Percentiles rank a stretch among this genome's conserved stretches.
Evolutionary conservation across 2,888 invertebrate genomes (phyloP).

Genomic region (Nomada goodeniana): DNA sequence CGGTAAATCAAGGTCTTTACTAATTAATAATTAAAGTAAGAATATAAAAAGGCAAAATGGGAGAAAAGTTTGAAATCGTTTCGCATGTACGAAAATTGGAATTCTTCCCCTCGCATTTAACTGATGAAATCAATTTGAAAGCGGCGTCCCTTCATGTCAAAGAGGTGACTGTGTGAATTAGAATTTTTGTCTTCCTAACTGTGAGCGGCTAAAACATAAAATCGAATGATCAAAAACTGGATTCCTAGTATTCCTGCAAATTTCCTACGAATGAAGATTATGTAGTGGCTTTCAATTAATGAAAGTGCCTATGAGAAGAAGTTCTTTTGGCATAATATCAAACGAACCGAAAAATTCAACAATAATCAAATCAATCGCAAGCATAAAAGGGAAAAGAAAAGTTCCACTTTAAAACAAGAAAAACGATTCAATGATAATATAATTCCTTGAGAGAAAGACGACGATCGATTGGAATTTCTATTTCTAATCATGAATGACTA

Average conservation of each 20-base stretch:
- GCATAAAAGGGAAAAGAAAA: neutral
- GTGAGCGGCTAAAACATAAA: neutral
- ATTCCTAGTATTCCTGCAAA: neutral
- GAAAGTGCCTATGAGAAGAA: neutral
- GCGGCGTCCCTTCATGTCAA: constrained; percentile 1
- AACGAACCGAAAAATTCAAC: no score
- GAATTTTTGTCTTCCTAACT: constrained; percentile 23
- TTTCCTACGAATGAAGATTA: neutral
- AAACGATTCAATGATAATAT: neutral
- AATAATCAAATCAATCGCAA: neutral
- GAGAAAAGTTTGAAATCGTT: neutral
- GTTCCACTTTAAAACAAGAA: neutral
- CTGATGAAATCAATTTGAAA: constrained; percentile 9
- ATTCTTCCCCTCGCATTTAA: constrained; percentile 14
- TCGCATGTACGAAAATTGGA: constrained; percentile 4
- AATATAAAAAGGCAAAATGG: neutral
- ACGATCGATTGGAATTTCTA: constrained; percentile 18
- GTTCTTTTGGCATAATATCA: neutral
- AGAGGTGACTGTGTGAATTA: constrained; percentile 17
- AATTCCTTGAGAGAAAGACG: neutral
- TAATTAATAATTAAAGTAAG: constrained; percentile 2
- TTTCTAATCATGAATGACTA: constrained; percentile 17
- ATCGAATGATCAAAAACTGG: constrained; percentile 4
- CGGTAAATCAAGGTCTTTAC: neutral
- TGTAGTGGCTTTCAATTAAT: neutral